Evolutionary conservation across 2,888 invertebrate species (phyloP), one percentile per base, ranked within the genome.

Genomic region (Drosophila neotestacea): DNA sequence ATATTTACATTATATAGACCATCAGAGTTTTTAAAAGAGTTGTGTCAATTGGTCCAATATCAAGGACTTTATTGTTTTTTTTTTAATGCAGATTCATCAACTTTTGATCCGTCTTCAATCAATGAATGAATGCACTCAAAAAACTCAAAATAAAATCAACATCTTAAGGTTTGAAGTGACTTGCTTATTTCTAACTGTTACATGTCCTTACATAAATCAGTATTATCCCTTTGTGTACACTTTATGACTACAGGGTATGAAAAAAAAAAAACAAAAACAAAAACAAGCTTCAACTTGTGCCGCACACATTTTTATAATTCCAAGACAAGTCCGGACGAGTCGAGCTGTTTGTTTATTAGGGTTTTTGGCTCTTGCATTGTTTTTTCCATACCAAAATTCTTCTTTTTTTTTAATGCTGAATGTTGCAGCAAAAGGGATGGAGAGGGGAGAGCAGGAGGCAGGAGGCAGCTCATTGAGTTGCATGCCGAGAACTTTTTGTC

Each of bases 381-480:
- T 58, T 59, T 64, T 27, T 32, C 36, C 34, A 46, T 50, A 47
- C 7, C 42, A 22, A 22, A 22, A 22, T 22, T 22, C 47, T 64
- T 52, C 44, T 47, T 60, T 50, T 52, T 47, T 47, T 60, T 50
- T 52, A 44, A 44, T 27, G 27, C 41, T 54, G 52, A 36, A 42
- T 52, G 50, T 22, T 11, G 22, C 42, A 34, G 11, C 27, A 36
- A 6, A 13, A 39, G 39, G 2, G 34, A 0, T 10, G 16, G 11
- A 9, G 34, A 22, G 9, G 9, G n/a, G 9, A 9, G 44, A 13
- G 27, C 13, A 41, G 6, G 39, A 4, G 34, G 27, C 13, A 13
- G 27, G 36, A 41, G 34, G 47, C 41, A 44, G 52, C 64, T 67
- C 72, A 76, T 77, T 74, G 81, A 83, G 79, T 64, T 67, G 71